Base-by-base conservation (phyloP, 2,113 vertebrate genomes). In the Chloropsis hardwickii region DNA sequence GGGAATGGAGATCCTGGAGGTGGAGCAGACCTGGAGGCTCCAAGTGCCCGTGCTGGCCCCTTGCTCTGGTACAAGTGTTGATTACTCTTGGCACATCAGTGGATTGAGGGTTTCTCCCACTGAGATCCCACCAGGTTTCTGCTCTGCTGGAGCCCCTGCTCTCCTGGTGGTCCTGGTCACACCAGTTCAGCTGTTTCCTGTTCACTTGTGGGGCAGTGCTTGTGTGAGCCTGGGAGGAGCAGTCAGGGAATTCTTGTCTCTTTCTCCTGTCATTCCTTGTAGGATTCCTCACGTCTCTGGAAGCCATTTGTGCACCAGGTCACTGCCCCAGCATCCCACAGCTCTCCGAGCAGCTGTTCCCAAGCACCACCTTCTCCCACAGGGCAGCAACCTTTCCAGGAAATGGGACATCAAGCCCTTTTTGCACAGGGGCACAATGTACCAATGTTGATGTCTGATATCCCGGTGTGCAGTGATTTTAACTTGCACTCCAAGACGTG, bases 361-460 rank as follows among this genome's bases (percentile, higher is more conserved):
- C 7, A 1, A 42, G 47, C n/a, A 54, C 40, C 31, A 29, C 47
- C 48, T 62, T 45, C 17, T 94, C 51, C 61, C 33, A 2, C 2
- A 6, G 69, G 35, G 23, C 5, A 6, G 2, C 29, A 39, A 0
- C 53, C 12, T 18, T 50, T 20, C 56, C 66, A 33, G 25, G 50
- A 27, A 19, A 18, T 13, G 7, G 48, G 20, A 6, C 66, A 61
- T 11, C 39, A 16, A 16, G 20, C 33, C 53, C 5, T 40, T 35
- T 1, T 4, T n/a, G 77, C 42, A 2, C 16, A 6, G 66, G 33
- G 53, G 9, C 70, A 25, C 9, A 0, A 0, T 5, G 23, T 1
- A 2, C 61, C 5, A 5, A 24, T 4, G 27, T 0, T 58, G 62
- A 5, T 69, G 64, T 33, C 64, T 23, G 2, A 18, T 23, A 8